These are phyloP conservation scores for Tachina grossa DNA, from an alignment of 2,888 invertebrate species.

Conservation along the genomic window DNA sequence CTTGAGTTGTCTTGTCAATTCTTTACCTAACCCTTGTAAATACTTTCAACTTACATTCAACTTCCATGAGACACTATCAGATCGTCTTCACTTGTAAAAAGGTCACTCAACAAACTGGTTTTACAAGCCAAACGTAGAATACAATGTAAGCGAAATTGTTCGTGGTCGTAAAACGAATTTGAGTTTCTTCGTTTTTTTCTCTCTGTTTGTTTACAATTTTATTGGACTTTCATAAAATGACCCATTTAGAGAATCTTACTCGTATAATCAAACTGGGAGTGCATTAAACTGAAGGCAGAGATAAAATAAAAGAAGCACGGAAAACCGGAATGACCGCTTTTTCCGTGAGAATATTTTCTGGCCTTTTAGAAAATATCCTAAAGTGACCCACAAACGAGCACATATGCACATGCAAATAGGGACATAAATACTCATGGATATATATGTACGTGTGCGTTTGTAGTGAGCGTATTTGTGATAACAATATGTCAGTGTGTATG, in stretches of 20 bases:
- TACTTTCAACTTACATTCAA: slow-evolving; percentile 4
- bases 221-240: slow-evolving; percentile 52
- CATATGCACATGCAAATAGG: neutral
- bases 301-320: slow-evolving; percentile 20
- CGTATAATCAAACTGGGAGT: slow-evolving; percentile 7
- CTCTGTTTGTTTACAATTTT: slow-evolving; percentile 10
- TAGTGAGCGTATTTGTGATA: neutral
- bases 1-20: slow-evolving; percentile 36
- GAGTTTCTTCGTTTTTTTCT: neutral
- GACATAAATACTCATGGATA: neutral
- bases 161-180: neutral
- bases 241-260: slow-evolving; percentile 26
- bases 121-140: neutral
- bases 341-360: slow-evolving; percentile 77
- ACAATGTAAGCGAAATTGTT: neutral
- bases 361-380: neutral
- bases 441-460: neutral
- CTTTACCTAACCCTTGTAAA: slow-evolving; percentile 54
- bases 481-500: no score
- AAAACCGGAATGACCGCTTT: slow-evolving; percentile 81
- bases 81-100: slow-evolving; percentile 64
- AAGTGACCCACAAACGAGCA: slow-evolving; percentile 35
- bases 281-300: neutral
- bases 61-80: slow-evolving; percentile 37
- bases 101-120: slow-evolving; percentile 65